Conservation (phyloP, 92 coral and sea anemone species). For the Epizoanthus stellaris region DNA sequence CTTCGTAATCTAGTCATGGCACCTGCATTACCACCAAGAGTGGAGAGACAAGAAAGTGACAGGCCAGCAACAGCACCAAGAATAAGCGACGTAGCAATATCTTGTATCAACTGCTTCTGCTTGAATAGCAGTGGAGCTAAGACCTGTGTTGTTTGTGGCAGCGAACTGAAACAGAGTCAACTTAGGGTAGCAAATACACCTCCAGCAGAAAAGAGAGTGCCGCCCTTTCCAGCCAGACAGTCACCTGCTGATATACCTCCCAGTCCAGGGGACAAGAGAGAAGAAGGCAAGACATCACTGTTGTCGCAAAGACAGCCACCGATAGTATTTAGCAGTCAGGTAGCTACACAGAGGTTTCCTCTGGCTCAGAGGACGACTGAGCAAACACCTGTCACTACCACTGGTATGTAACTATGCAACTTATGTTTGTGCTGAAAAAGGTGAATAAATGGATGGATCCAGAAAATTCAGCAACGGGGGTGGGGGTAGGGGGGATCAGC, state of each 20-base stretch:
- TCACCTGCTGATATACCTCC: neutral
- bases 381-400: neutral
- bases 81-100: conserved; percentile 34
- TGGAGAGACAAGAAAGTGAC: neutral
- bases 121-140: conserved; percentile 57
- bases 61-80: conserved; percentile 21
- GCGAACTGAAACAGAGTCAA: conserved; percentile 5
- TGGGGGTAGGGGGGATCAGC: too few relatives aligned
- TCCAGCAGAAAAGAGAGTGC: conserved; percentile 10
- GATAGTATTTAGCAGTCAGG: neutral
- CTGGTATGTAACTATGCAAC: neutral
- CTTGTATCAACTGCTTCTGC: conserved; percentile 79
- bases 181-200: neutral
- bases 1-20: neutral
- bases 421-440: too few relatives aligned
- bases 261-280: neutral
- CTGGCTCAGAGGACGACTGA: neutral
- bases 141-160: conserved; percentile 72
- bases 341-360: neutral
- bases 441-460: too few relatives aligned
- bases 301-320: neutral
- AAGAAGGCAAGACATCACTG: neutral
- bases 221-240: neutral
- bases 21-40: neutral
- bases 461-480: too few relatives aligned